phyloP scores from a whole-genome alignment of 92 coral and sea anemone species.

The Zoanthus sansibaricus region DNA sequence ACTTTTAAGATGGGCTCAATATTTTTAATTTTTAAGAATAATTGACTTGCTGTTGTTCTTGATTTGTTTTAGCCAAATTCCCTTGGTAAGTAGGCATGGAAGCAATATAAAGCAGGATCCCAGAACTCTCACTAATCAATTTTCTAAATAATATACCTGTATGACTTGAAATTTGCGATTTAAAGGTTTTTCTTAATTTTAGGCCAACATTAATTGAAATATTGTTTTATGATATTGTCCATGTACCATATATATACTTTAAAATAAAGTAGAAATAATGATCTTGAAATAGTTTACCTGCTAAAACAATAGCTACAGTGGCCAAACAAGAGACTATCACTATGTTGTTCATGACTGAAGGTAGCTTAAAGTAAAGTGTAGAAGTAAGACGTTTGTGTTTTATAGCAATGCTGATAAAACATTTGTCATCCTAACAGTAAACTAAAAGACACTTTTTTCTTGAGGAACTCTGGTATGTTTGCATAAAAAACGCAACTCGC shows the following conservation, averaged over 20 bases:
- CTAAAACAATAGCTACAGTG: conserved; percentile 9
- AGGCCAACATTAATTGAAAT: neutral
- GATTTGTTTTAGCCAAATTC: too few species aligned
- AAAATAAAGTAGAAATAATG: neutral
- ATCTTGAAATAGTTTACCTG: conserved; percentile 1
- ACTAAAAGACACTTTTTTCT: neutral
- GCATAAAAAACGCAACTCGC: neutral
- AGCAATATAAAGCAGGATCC: too few species aligned
- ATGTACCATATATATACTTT: too few species aligned
- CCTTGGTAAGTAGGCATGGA: too few species aligned
- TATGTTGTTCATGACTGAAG: conserved; percentile 27
- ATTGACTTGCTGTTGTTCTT: too few species aligned
- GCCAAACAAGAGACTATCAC: conserved; percentile 9
- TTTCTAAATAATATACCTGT: too few species aligned
- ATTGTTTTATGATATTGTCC: neutral
- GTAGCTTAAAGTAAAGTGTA: neutral
- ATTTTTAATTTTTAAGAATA: too few species aligned
- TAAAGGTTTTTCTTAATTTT: too few species aligned
- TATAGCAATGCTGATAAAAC: conserved; percentile 7
- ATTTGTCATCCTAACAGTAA: conserved; percentile 6
- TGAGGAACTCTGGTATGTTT: conserved; percentile 5
- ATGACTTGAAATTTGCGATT: too few species aligned
- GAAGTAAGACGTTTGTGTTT: neutral
- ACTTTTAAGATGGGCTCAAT: too few species aligned
- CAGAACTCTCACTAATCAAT: too few species aligned